Base-by-base conservation (phyloP, 2,797 vertebrate genomes). In the Artibeus lituratus region DNA sequence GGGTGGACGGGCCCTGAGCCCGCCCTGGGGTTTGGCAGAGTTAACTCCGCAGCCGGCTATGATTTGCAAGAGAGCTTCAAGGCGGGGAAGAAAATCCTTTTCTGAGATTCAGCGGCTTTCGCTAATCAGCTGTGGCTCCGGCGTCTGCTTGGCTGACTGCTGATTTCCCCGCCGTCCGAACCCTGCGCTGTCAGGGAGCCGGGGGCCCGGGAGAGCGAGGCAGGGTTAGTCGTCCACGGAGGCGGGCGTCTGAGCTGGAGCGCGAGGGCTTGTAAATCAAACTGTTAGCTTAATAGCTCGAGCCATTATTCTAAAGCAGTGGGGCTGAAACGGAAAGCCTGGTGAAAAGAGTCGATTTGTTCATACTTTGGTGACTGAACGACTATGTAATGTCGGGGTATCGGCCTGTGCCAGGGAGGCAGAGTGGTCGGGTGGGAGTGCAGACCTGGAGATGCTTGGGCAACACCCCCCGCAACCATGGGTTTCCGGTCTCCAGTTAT, bases 291-390 rank as follows among this genome's bases (percentile, higher is more conserved):
- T 97, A 97, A 97, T 88, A 96, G 98, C 3, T 3, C 84, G 93
- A 69, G 89, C 98, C 97, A 97, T 98, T 98, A 98, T 98, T 98
- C 98, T 97, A 98, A 98, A 97, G 98, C 98, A 98, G 91, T 95
- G 97, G 98, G 97, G 98, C 98, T 98, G 98, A 98, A 98, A 97
- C 95, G 84, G 59, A 97, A 97, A 98, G 96, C 96, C 97, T 95
- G 82, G 96, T 65, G 97, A 97, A 97, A 97, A 97, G 15, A 97
- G 96, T 97, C 96, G 77, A 97, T 98, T 98, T 98, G 98, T 97
- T 97, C 94, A 90, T 96, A 97, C 97, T 98, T 98, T 98, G 96
- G 98, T 97, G 97, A 97, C 94, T 96, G 98, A 97, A 97, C 47
- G 95, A 96, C 97, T 98, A 83, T 91, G 98, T 98, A 98, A 98